Conservation (phyloP, 2,888 invertebrate genomes). For the Ophioninae sp. region DNA sequence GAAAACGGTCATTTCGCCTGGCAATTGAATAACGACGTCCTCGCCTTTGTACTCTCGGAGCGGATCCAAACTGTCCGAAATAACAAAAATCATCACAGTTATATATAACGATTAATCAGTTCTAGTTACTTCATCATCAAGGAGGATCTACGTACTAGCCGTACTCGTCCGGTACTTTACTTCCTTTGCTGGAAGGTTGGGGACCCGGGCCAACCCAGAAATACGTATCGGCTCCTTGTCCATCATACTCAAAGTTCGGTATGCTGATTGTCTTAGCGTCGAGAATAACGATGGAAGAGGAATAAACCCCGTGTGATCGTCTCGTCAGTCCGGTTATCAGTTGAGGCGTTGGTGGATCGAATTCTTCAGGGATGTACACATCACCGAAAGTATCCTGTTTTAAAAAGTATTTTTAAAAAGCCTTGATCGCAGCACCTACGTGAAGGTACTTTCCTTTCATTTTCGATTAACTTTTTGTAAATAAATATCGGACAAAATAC, state of each 20-base stretch:
- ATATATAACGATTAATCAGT: neutral
- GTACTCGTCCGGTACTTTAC: constrained; percentile 93
- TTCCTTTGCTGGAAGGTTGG: constrained; percentile 91
- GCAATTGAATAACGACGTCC: constrained; percentile 88
- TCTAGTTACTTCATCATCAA: neutral
- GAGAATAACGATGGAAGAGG: constrained; percentile 87
- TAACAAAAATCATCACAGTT: neutral
- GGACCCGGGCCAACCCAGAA: constrained; percentile 96
- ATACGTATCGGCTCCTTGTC: constrained; percentile 88
- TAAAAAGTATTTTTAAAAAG: neutral
- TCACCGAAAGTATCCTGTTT: constrained; percentile 91
- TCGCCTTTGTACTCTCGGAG: constrained; percentile 88
- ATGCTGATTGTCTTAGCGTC: constrained; percentile 92
- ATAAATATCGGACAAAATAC: too few relatives aligned
- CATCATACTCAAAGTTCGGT: constrained; percentile 90
- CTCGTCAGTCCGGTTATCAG: constrained; percentile 84
- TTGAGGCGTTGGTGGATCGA: constrained; percentile 91
- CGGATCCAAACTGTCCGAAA: constrained; percentile 87
- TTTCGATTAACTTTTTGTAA: too few relatives aligned
- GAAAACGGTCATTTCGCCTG: constrained; percentile 91
- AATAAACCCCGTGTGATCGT: constrained; percentile 86
- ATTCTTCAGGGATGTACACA: constrained; percentile 94
- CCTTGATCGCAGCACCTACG: too few relatives aligned
- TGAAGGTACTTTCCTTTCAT: too few relatives aligned
- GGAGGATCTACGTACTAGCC: constrained; percentile 90